Evolutionary conservation across 1,140 invertebrate species (phyloP), one percentile per base, ranked within the genome.

Genomic region (Brachionus koreanus): DNA sequence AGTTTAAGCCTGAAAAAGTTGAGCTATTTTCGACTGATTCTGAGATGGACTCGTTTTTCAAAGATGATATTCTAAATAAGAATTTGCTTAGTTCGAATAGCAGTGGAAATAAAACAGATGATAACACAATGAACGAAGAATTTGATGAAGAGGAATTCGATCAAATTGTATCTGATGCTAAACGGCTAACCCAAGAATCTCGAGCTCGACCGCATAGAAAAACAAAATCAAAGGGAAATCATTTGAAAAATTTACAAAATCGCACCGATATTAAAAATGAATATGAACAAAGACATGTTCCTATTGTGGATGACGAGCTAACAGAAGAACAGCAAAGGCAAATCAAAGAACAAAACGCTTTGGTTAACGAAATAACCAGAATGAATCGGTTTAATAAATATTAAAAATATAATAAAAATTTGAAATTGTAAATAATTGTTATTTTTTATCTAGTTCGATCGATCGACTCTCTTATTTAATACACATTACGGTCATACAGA

Each of bases 251-350:
- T 65, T 43, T 79, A 61, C 76, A 79, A 65, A 79, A 79, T 35
- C 7, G 76, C 39, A 79, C 57, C 6, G 76, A 79, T 61, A 79
- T 79, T 33, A 79, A 79, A 35, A 79, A 65, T 29, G 86, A 85
- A 13, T 86, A 87, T 84, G 87, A 87, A 35, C 84, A 87, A 74
- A 23, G 43, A 74, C 37, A 74, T 46, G n/a, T 46, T 12, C 37
- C 42, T 7, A 74, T 43, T 35, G n/a, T 43, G 0, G 42, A 46
- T 4, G 69, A 74, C 7, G 69, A 46, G 19, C 19, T 69, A 39
- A 69, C 65, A 33, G 65, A 69, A 69, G 65, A 69, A 46, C 16
- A 46, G 46, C 39, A 74, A 46, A 19, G 69, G 23, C 69, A 74
- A 46, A 74, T 69, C 16, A 12, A 39, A n/a, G 65, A 69, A 33